Base-by-base conservation (phyloP, 2,888 invertebrate species). In the Actias luna region DNA sequence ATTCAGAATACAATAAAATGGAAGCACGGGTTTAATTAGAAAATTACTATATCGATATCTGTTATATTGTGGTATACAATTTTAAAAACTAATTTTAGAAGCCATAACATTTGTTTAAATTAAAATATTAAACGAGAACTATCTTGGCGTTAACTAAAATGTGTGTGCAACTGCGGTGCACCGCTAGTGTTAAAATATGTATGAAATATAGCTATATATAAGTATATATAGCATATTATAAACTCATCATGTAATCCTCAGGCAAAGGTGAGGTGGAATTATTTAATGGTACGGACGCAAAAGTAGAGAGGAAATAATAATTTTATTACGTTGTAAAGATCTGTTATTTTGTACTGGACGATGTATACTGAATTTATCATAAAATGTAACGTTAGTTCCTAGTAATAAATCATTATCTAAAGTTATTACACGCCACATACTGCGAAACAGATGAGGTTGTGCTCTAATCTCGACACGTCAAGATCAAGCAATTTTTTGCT, bases 221-320 rank as follows among this genome's bases (percentile, higher is more conserved):
- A n/a, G 39, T 16, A 39, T n/a, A 39, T 5, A n/a, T 39, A 39
- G n/a, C 4, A n/a, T 39, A 3, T 39, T 16, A 1, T 0, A 16
- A 39, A 10, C 22, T 31, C 59, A 42, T 10, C 42, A 59, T 42
- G 27, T 31, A 22, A 29, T n/a, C 29, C 7, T 22, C n/a, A 46
- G 27, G 27, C 5, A 39, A 33, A 36, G 29, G 29, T 27, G 39
- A 52, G 61, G 50, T 58, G 70, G 64, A 70, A 72, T 70, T 71
- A 71, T 69, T 71, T 62, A 60, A 64, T 60, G 62, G 63, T 62
- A 66, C 61, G 35, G n/a, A 27, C 60, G 55, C 64, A 61, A 67
- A 65, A 69, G 50, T 61, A 18, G 62, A 33, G 63, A 42, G 4
- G 60, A 65, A 63, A 65, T 65, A 61, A 66, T 69, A 66, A 68